Conservation (phyloP, 2,888 invertebrate species). For the Rhamnusium bicolor region DNA sequence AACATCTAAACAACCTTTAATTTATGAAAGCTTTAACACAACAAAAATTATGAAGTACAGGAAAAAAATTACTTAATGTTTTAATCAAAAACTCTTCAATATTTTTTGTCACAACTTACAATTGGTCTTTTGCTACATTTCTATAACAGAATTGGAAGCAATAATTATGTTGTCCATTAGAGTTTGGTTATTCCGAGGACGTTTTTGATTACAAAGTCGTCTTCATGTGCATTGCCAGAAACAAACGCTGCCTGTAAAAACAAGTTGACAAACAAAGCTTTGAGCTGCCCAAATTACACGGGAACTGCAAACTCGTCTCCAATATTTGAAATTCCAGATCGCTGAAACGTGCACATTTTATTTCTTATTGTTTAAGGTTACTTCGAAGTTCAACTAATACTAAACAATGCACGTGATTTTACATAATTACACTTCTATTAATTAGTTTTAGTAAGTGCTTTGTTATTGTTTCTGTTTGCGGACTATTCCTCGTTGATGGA, state of each 20-base stretch:
- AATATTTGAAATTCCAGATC: conserved; percentile 27
- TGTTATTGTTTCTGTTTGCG: conserved; percentile 30
- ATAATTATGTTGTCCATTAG: background rate
- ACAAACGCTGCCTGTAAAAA: conserved; percentile 19
- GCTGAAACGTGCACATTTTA: conserved; percentile 2
- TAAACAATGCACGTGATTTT: conserved; percentile 54
- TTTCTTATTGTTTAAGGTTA: conserved; percentile 6
- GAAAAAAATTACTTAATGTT: too few species aligned
- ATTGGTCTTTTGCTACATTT: background rate
- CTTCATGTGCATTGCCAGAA: conserved; percentile 29
- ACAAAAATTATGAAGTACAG: too few species aligned
- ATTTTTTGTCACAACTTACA: too few species aligned
- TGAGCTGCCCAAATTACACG: conserved; percentile 16
- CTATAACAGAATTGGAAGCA: background rate
- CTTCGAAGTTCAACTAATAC: conserved; percentile 30
- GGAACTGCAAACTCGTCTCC: conserved; percentile 16
- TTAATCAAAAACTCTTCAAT: too few species aligned
- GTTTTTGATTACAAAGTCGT: background rate
- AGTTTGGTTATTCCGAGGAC: background rate
- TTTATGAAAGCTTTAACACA: too few species aligned
- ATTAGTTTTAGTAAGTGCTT: conserved; percentile 41
- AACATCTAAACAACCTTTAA: too few species aligned
- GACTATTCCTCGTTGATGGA: conserved; percentile 12
- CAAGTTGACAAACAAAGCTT: conserved; percentile 30
- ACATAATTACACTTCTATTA: conserved; percentile 53